Conservation (phyloP, 2,113 vertebrate genomes). For the Zingel zingel region DNA sequence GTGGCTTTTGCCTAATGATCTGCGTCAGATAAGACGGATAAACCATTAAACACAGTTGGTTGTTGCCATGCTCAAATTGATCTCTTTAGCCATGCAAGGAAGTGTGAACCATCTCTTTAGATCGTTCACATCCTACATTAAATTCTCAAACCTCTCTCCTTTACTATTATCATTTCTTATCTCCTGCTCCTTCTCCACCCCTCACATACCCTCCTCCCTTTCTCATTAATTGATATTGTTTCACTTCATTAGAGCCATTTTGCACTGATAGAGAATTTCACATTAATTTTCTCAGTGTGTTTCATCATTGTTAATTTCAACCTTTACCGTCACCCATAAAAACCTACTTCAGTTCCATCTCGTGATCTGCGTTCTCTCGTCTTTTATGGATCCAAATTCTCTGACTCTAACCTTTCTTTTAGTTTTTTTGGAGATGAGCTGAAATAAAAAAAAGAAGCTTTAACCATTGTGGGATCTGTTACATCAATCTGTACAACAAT, state of each 20-base stretch:
- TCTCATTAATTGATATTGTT: conserved; percentile 78
- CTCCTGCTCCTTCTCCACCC: not conserved
- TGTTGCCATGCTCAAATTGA: conserved; percentile 72
- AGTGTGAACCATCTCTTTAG: conserved; percentile 66
- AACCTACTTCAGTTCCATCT: conserved; percentile 45
- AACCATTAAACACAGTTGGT: conserved; percentile 74
- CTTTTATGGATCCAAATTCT: conserved; percentile 19
- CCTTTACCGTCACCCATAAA: conserved; percentile 70
- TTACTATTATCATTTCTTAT: conserved; percentile 6
- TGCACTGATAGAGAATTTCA: conserved; percentile 50
- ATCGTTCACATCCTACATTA: conserved; percentile 44
- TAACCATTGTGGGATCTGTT: conserved; percentile 5
- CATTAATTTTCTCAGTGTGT: conserved; percentile 66
- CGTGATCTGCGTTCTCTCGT: conserved; percentile 31
- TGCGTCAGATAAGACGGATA: conserved; percentile 76
- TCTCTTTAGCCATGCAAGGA: conserved; percentile 67
- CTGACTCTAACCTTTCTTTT: conserved; percentile 36
- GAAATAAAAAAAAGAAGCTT: conserved; percentile 18
- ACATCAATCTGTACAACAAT: conserved; percentile 22
- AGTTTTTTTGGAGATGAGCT: conserved; percentile 29
- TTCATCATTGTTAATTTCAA: conserved; percentile 74
- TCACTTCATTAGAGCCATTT: conserved; percentile 79
- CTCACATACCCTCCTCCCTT: conserved; percentile 6
- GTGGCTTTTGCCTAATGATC: conserved; percentile 69
- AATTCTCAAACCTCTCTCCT: conserved; percentile 29